A percentile compares a stretch with the other conserved stretches of the same genome.
phyloP scores from a whole-genome alignment of 2,888 invertebrate species.

The Tetramorium bicarinatum region DNA sequence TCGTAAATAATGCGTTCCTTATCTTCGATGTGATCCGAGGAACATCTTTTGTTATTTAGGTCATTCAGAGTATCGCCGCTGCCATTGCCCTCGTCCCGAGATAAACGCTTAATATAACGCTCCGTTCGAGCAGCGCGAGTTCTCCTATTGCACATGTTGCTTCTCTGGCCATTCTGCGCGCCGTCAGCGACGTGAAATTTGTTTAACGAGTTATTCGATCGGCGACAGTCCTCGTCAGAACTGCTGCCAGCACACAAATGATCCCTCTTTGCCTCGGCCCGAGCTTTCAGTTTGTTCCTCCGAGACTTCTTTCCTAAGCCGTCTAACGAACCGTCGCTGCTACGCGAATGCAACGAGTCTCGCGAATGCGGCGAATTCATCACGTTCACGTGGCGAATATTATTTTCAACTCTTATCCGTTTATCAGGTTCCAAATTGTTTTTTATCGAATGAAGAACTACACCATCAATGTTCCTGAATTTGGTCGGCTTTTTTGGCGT shows the following conservation, averaged over 20 bases:
- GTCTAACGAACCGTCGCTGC: slow-evolving; percentile 87
- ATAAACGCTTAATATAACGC: slow-evolving; percentile 92
- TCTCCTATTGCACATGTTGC: slow-evolving; percentile 89
- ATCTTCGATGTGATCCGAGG: slow-evolving; percentile 59
- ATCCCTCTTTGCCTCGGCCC: slow-evolving; percentile 90
- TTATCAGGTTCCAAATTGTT: slow-evolving; percentile 83
- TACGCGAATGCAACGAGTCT: slow-evolving; percentile 77
- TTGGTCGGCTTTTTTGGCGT: slow-evolving; percentile 52
- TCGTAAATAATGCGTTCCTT: slow-evolving; percentile 20
- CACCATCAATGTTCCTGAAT: slow-evolving; percentile 46
- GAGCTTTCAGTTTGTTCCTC: slow-evolving; percentile 89
- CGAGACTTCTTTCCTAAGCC: slow-evolving; percentile 88
- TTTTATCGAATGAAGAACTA: slow-evolving; percentile 62
- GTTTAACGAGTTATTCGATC: slow-evolving; percentile 90
- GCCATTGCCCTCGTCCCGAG: slow-evolving; percentile 71
- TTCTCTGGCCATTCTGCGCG: slow-evolving; percentile 87
- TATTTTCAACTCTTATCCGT: slow-evolving; percentile 70
- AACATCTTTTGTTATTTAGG: slow-evolving; percentile 42
- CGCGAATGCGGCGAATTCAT: slow-evolving; percentile 59
- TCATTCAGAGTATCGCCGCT: slow-evolving; percentile 58
- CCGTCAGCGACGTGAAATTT: slow-evolving; percentile 91
- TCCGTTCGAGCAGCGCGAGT: slow-evolving; percentile 93
- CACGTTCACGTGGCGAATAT: slow-evolving; percentile 73
- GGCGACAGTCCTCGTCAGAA: slow-evolving; percentile 90
- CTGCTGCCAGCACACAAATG: slow-evolving; percentile 89